Evolutionary conservation across 2,888 invertebrate genomes (phyloP).

Genomic region (Thymelicus sylvestris): DNA sequence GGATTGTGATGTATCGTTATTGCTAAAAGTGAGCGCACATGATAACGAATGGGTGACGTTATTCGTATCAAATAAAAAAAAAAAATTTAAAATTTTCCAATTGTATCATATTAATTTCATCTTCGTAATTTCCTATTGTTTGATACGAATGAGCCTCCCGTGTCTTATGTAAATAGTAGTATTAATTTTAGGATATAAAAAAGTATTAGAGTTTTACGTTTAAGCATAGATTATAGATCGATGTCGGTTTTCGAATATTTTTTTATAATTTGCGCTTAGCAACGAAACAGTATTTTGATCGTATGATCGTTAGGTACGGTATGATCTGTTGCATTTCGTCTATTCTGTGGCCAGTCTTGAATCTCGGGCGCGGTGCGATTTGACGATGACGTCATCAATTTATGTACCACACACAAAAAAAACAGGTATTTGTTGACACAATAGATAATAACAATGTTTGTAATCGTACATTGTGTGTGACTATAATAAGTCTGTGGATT

Average conservation of each 20-base stretch:
- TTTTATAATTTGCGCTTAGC: conserved; percentile 73
- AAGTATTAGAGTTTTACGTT: conserved; percentile 75
- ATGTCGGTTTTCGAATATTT: conserved; percentile 68
- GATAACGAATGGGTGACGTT: not conserved
- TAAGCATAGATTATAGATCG: conserved; percentile 66
- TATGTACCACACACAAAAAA: too few species aligned
- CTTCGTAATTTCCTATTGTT: not conserved
- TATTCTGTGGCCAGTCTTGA: conserved; percentile 64
- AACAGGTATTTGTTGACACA: too few species aligned
- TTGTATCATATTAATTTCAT: conserved; percentile 28
- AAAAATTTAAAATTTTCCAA: conserved; percentile 12
- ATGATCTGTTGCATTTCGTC: conserved; percentile 43
- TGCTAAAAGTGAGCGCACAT: conserved; percentile 25
- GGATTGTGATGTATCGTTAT: conserved; percentile 30
- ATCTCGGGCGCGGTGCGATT: not conserved
- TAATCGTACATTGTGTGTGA: too few species aligned
- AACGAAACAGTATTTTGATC: conserved; percentile 77
- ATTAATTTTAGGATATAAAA: conserved; percentile 47
- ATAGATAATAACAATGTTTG: too few species aligned
- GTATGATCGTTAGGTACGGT: conserved; percentile 7
- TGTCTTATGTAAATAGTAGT: conserved; percentile 71
- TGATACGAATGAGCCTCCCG: conserved; percentile 45
- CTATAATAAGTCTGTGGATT: too few species aligned
- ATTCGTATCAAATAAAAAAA: conserved; percentile 7
- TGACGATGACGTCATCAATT: conserved; percentile 6